phyloP scores from a whole-genome alignment of 1,140 invertebrate species.

The Mizuhopecten yessoensis region DNA sequence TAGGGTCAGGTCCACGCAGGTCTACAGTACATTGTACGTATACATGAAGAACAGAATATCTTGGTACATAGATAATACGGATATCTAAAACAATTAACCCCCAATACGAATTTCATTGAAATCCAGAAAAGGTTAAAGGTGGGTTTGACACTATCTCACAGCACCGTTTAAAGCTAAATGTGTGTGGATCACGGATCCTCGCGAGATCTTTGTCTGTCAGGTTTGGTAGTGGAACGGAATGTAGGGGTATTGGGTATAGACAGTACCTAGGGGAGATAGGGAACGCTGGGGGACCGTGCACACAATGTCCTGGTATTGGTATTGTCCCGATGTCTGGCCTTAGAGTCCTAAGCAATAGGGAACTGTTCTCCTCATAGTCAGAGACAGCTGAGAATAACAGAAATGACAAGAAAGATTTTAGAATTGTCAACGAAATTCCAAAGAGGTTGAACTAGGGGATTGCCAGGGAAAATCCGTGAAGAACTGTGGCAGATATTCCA shows the following conservation, averaged over 20 bases:
- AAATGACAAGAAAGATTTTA: no score
- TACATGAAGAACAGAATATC: not conserved
- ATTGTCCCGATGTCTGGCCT: not conserved
- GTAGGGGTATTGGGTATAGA: not conserved
- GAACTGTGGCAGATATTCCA: no score
- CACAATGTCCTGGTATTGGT: not conserved
- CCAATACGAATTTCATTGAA: not conserved
- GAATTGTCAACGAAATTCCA: no score
- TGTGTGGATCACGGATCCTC: constrained; percentile 12
- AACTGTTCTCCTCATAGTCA: no score
- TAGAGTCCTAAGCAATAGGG: no score
- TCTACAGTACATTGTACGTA: not conserved
- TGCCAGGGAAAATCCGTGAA: no score
- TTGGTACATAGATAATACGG: not conserved
- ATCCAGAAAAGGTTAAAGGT: not conserved
- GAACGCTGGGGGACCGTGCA: not conserved
- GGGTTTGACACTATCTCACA: constrained; percentile 25
- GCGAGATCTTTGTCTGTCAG: not conserved
- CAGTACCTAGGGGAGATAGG: not conserved
- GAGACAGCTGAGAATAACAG: no score
- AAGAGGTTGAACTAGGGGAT: no score
- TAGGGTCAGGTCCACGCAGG: not conserved
- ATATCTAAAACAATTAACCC: not conserved
- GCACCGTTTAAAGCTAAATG: constrained; percentile 20
- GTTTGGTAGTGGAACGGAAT: not conserved